phyloP scores from a whole-genome alignment of 1,140 invertebrate genomes.

The Heterodera carotae region DNA sequence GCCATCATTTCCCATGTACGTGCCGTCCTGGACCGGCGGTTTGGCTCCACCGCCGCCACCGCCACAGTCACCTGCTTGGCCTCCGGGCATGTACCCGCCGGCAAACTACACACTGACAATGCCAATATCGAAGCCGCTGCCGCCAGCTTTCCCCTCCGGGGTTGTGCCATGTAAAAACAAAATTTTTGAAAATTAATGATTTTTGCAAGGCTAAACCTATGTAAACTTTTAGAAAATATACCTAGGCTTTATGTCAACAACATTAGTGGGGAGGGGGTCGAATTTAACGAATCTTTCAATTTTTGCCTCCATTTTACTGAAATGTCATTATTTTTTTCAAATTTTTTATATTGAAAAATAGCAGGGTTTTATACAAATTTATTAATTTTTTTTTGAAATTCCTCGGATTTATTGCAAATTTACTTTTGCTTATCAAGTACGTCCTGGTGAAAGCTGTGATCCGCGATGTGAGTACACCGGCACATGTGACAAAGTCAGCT shows the following conservation, averaged over 20 bases:
- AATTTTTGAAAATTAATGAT: no score
- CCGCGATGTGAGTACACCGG: conserved; percentile 48
- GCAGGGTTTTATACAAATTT: no score
- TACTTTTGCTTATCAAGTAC: conserved; percentile 30
- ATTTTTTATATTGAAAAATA: no score
- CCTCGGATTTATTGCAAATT: no score
- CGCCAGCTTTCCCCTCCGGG: conserved; percentile 33
- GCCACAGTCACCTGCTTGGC: neutral
- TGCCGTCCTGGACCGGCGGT: conserved; percentile 7
- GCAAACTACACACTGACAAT: conserved; percentile 19
- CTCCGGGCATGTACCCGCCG: neutral
- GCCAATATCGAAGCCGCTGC: neutral
- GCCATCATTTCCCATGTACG: conserved; percentile 9
- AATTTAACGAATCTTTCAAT: no score
- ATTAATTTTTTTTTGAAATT: neutral
- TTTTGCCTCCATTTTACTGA: no score
- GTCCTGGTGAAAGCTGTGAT: conserved; percentile 48
- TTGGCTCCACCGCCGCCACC: conserved; percentile 8
- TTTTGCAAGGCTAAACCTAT: neutral
- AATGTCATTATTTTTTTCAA: no score
- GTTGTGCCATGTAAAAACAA: conserved; percentile 24
- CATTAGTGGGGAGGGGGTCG: no score
- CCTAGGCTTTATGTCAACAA: no score
- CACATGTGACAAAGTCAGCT: conserved; percentile 30
- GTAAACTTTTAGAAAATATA: no score